A percentile compares a stretch with the other conserved stretches of the same genome.
Conservation (phyloP, 2,113 vertebrate genomes). For the Sula dactylatra region DNA sequence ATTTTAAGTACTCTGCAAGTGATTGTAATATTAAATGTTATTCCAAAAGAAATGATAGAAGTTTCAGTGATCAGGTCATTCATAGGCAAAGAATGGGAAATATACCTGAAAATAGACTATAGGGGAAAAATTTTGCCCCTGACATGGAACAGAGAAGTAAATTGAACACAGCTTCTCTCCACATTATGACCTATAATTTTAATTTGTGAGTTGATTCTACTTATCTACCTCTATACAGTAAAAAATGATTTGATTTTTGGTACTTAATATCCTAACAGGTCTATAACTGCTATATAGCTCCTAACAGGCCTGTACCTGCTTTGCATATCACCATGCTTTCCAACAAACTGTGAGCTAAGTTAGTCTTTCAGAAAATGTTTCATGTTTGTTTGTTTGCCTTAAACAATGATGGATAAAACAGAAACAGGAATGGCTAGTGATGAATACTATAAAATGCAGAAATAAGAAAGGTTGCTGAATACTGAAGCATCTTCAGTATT, state of each 20-base stretch:
- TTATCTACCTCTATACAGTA: background rate
- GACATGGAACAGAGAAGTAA: background rate
- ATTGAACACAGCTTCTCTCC: background rate
- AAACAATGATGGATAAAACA: background rate
- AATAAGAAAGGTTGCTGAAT: background rate
- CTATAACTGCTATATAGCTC: background rate
- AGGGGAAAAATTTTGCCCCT: fast-evolving
- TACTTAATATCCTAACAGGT: background rate
- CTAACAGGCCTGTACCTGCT: background rate
- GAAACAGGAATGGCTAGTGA: background rate
- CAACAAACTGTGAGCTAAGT: background rate
- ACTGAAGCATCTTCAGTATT: background rate
- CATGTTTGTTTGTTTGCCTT: background rate
- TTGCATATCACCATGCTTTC: background rate
- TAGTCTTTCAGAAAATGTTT: background rate
- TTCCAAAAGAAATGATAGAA: background rate
- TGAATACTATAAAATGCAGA: background rate
- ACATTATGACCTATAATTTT: background rate
- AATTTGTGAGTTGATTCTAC: background rate
- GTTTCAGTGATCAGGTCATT: background rate
- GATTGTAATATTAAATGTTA: background rate
- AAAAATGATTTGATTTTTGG: background rate
- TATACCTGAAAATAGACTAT: background rate
- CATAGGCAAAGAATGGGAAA: background rate
- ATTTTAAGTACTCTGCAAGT: background rate